Evolutionary conservation across 2,113 vertebrate genomes (phyloP).

Genomic region (Notarius lentiginosus): DNA sequence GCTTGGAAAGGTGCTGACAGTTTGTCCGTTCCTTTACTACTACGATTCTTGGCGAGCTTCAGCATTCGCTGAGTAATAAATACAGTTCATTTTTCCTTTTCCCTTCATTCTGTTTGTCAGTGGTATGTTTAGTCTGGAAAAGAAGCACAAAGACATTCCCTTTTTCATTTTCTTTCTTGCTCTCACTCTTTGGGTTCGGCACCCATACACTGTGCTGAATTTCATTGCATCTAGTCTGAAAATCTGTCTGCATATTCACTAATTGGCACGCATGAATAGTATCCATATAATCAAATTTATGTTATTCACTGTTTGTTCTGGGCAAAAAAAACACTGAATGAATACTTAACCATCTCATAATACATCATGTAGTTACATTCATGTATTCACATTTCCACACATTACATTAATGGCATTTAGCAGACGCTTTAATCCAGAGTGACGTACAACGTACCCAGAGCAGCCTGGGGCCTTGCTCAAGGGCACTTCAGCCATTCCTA

Average conservation of each 20-base stretch:
- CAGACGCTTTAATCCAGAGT: too few species aligned
- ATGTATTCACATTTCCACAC: not conserved
- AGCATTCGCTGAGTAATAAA: conserved; percentile 8
- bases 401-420: too few species aligned
- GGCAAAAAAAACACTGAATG: not conserved
- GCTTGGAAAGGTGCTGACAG: conserved; percentile 2
- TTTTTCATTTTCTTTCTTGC: not conserved
- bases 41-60: not conserved
- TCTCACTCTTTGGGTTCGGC: not conserved
- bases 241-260: not conserved
- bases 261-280: not conserved
- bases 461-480: too few species aligned
- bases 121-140: conserved; percentile 45
- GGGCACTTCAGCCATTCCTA: too few species aligned
- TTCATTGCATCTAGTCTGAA: not conserved
- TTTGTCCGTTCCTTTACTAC: conserved; percentile 23
- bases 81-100: conserved; percentile 20
- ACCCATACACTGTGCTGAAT: not conserved
- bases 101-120: conserved; percentile 17
- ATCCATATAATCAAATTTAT: not conserved
- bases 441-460: too few species aligned
- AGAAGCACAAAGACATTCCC: conserved; percentile 7
- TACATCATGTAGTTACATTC: not conserved
- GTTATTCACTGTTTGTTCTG: not conserved
- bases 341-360: not conserved